Conservation (phyloP, 2,888 invertebrate species). For the Scrobipalpa atriplicella region DNA sequence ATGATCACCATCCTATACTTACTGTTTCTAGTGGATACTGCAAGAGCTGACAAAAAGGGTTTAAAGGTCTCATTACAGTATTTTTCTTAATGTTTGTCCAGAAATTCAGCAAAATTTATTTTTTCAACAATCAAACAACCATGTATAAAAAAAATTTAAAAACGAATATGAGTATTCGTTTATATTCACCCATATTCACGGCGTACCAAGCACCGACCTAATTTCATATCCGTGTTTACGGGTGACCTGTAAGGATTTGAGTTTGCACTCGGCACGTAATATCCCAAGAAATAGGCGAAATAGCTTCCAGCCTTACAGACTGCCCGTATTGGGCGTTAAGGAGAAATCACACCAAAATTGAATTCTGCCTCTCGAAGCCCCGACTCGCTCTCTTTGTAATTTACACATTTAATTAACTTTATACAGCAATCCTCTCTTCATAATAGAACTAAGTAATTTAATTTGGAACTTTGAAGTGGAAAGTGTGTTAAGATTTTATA, state of each 20-base stretch:
- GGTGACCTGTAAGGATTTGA: conserved; percentile 20
- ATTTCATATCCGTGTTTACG: conserved; percentile 21
- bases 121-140: background rate
- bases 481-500: conserved; percentile 15
- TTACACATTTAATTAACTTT: conserved; percentile 28
- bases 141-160: background rate
- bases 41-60: too few species aligned
- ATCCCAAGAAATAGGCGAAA: conserved; percentile 21
- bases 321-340: conserved; percentile 5
- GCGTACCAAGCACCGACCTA: conserved; percentile 5
- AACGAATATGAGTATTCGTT: too few species aligned
- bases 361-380: conserved; percentile 19
- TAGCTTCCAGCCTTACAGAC: conserved; percentile 12
- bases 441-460: conserved; percentile 21
- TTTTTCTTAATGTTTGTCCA: too few species aligned
- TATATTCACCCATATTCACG: background rate
- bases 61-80: too few species aligned
- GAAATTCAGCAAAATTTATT: background rate
- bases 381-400: conserved; percentile 24
- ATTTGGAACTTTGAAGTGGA: conserved; percentile 23
- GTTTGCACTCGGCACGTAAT: conserved; percentile 19
- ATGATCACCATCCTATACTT: too few species aligned
- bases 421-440: conserved; percentile 13
- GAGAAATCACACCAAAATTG: conserved; percentile 26
- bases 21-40: too few species aligned